Base-by-base conservation (phyloP, 2,888 invertebrate genomes). In the Lithophane leautieri region DNA sequence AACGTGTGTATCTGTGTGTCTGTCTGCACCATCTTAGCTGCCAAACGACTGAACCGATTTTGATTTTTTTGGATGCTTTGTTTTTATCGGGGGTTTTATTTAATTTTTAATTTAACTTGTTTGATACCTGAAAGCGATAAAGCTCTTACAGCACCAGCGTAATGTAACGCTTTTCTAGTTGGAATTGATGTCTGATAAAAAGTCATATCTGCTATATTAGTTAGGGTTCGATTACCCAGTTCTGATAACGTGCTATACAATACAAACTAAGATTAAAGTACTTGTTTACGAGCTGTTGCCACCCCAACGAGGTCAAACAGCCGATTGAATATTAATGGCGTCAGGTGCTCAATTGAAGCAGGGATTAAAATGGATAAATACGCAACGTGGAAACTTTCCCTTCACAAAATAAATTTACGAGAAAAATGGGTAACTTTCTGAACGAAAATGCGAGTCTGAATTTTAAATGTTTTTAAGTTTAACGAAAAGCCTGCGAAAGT, bases 281-380 rank as follows among this genome's bases (percentile, higher is more conserved):
- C 67, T 68, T 73, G 70, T 68, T 78, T 60, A 73, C 67, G 44
- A 70, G 56, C 66, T 76, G 70, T 84, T 75, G 67, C 70, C 62
- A 76, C 71, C 76, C 74, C 73, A 73, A 71, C 63, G 74, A 85
- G 85, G 88, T 82, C 82, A 81, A 80, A 76, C 70, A 66, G 65
- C 70, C 76, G 62, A 87, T 88, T 85, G 79, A 88, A 79, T 82
- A 85, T 80, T 81, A 82, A 88, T 78, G 72, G 16, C 75, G 68
- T 76, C 77, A 80, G 86, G 76, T 80, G 74, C 78, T 77, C 75
- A 73, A 68, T 75, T 85, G 66, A 66, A 73, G 25, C 65, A 71
- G 47, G 77, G 74, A 83, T 78, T 83, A 80, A 82, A 85, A 82
- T 77, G 76, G 78, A 81, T 81, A 79, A 79, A 79, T 82, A 73